These are phyloP conservation scores for Cyclargus thomasi DNA, from an alignment of 1,140 invertebrate genomes.

Conservation along the genomic window DNA sequence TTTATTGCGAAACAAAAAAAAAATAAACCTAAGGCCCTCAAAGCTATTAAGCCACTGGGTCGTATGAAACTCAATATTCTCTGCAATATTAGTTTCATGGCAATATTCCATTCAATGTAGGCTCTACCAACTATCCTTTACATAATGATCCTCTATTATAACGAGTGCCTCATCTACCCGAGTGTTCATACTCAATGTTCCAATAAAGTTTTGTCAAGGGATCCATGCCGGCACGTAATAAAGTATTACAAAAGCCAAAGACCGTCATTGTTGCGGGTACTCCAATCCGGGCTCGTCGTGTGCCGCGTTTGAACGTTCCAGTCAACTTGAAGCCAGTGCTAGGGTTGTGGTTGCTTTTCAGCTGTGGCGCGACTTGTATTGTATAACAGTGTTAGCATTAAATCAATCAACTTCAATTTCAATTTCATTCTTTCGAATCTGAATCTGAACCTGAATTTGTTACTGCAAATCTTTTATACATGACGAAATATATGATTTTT, in stretches of 20 bases:
- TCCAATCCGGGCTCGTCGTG: slow-evolving; percentile 56
- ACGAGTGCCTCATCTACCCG: slow-evolving; percentile 59
- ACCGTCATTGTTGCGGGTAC: slow-evolving; percentile 72
- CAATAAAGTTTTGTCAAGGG: slow-evolving; percentile 74
- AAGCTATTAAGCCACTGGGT: too few relatives aligned
- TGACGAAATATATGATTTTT: too few relatives aligned
- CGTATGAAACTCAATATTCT: background rate
- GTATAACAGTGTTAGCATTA: too few relatives aligned
- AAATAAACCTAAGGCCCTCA: too few relatives aligned
- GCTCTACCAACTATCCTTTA: slow-evolving; percentile 10
- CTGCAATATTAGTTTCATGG: background rate
- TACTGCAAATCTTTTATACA: too few relatives aligned
- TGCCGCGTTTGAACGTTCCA: slow-evolving; percentile 41
- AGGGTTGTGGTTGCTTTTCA: too few relatives aligned
- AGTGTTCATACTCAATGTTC: slow-evolving; percentile 69
- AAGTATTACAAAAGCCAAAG: slow-evolving; percentile 75
- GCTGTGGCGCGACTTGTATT: too few relatives aligned
- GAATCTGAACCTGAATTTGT: too few relatives aligned
- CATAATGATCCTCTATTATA: slow-evolving; percentile 57
- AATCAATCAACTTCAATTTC: too few relatives aligned
- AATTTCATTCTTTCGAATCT: too few relatives aligned
- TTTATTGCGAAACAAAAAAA: too few relatives aligned
- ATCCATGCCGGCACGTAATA: slow-evolving; percentile 72
- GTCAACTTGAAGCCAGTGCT: slow-evolving; percentile 32
- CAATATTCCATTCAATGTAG: background rate